phyloP scores from a whole-genome alignment of 1,140 invertebrate genomes.

The Antheraea mylitta region DNA sequence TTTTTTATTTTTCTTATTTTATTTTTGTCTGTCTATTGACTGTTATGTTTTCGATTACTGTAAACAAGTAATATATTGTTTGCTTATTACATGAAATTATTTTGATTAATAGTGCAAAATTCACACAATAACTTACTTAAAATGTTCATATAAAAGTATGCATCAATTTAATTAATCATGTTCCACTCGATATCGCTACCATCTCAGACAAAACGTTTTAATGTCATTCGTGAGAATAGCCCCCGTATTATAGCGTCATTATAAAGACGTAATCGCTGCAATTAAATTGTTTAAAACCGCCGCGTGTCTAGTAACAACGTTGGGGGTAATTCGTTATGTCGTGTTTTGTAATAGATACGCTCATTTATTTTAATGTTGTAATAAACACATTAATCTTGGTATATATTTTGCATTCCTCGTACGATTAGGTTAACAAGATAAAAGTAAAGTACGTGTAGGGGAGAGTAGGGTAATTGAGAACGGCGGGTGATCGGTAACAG shows the following conservation, averaged over 20 bases:
- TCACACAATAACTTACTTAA: no score
- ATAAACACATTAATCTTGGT: not conserved
- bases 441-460: no score
- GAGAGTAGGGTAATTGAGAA: no score
- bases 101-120: no score
- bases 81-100: no score
- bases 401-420: not conserved
- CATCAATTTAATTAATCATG: constrained; percentile 19
- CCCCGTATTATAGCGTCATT: constrained; percentile 4
- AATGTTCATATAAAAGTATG: not conserved
- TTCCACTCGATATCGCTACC: constrained; percentile 15
- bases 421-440: no score
- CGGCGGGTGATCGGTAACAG: no score
- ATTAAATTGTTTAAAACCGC: constrained; percentile 45
- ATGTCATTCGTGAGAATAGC: constrained; percentile 50
- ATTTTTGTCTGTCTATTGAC: no score
- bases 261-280: constrained; percentile 34
- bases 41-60: no score
- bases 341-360: constrained; percentile 16
- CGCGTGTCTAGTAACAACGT: constrained; percentile 44
- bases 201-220: constrained; percentile 39
- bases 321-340: constrained; percentile 41
- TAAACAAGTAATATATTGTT: no score
- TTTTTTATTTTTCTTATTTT: no score
- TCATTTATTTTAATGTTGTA: not conserved